Percentiles rank a stretch among this genome's conserved stretches.
phyloP scores from a whole-genome alignment of 2,888 invertebrate genomes.

The Diadegma fenestrale region DNA sequence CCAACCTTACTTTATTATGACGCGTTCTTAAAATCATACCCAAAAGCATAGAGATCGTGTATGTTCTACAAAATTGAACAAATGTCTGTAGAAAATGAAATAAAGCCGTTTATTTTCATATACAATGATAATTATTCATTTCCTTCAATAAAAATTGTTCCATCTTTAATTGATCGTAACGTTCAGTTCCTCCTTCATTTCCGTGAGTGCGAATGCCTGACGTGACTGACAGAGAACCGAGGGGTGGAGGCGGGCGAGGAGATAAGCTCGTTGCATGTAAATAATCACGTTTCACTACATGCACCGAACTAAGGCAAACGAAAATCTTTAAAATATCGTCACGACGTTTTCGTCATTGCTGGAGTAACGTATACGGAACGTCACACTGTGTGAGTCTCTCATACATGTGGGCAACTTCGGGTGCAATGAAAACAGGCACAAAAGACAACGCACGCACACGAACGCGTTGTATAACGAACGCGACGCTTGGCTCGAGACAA shows the following conservation, averaged over 20 bases:
- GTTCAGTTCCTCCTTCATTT: background rate
- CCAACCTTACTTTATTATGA: background rate
- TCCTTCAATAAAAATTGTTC: background rate
- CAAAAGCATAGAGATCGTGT: background rate
- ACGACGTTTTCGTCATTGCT: background rate
- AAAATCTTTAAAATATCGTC: background rate
- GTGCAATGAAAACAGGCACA: background rate
- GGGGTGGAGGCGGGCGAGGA: background rate
- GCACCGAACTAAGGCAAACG: background rate
- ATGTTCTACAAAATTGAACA: background rate
- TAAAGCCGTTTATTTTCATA: background rate
- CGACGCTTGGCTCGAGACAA: background rate
- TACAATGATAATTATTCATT: background rate
- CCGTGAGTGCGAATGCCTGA: background rate
- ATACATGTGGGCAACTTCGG: background rate
- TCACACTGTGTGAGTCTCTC: background rate
- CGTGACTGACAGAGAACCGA: background rate
- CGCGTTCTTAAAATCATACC: background rate
- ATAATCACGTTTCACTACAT: slow-evolving; percentile 8
- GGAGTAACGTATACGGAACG: background rate
- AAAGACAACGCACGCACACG: background rate
- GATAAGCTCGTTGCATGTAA: background rate
- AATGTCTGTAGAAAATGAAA: background rate
- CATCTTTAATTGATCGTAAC: background rate
- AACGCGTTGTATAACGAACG: background rate